Conservation (phyloP, 2,888 invertebrate species). For the Phortica magna region DNA sequence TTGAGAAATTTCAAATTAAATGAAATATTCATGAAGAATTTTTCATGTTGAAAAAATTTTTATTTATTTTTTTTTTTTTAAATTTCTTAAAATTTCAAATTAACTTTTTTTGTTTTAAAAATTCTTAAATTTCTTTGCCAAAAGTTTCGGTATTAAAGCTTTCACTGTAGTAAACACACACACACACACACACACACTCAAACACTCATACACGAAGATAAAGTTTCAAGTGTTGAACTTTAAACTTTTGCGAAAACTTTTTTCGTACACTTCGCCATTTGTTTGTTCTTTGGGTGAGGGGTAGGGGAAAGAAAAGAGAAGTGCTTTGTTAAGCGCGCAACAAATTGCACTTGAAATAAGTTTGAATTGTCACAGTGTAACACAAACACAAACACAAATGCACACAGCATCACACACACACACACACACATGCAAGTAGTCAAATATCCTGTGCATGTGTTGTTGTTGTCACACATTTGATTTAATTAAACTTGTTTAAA, state of each 20-base stretch:
- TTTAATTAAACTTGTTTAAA: neutral
- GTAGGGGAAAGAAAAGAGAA: neutral
- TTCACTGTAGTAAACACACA: constrained; percentile 47
- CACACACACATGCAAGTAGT: constrained; percentile 16
- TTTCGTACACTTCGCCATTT: neutral
- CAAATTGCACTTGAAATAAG: constrained; percentile 8
- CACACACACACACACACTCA: constrained; percentile 43
- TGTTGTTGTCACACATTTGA: neutral
- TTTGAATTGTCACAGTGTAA: neutral
- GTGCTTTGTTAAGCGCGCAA: neutral
- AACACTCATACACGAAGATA: constrained; percentile 32
- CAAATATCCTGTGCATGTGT: neutral
- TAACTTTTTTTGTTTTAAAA: neutral
- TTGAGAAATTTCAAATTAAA: no score
- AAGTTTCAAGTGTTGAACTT: constrained; percentile 17
- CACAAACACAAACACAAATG: constrained; percentile 23
- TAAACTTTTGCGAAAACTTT: constrained; percentile 7
- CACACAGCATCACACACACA: constrained; percentile 21
- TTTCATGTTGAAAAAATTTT: no score
- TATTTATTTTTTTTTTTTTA: no score
- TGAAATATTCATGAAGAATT: no score
- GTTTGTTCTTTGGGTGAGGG: neutral
- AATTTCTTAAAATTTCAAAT: no score
- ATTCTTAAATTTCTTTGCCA: neutral
- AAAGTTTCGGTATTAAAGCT: neutral